Evolutionary conservation across 2,888 invertebrate genomes (phyloP), one percentile per base, ranked within the genome.

Genomic region (Napeogenes sylphis): DNA sequence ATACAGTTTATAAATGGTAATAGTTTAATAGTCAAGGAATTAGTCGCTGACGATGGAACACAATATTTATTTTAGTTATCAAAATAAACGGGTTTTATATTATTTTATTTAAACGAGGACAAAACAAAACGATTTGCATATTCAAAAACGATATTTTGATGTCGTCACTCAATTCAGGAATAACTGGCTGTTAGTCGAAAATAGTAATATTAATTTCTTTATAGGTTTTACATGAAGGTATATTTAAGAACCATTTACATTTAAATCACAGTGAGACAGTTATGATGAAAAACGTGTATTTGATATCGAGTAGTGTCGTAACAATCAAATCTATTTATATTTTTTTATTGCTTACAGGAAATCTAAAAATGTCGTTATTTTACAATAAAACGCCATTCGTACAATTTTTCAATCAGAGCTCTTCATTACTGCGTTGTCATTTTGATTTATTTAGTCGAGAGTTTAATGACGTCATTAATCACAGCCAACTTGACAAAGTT

Each of bases 401-500:
- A 51, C 21, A 10, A 51, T 51, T 51, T 51, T 51, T 56, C 45
- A 62, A 45, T 14, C 45, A 61, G 56, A 45, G 53, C 56, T 55
- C 59, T 62, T 63, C 53, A 63, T 65, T 63, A 62, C 65, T 55
- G 65, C 73, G 76, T 76, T 71, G 76, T 75, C 77, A 81, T 82
- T 82, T 83, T 80, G 81, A 77, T 77, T 73, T 73, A 76, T 79
- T 80, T 80, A 79, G 51, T 65, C 76, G 74, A 77, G 72, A 73
- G 74, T 80, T 77, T 85, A 85, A 85, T 84, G 83, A 84, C 81
- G 82, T 84, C 83, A 85, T 85, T 83, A 78, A 85, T 86, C 85
- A 85, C 74, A 78, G 10, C 69, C 79, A 80, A 81, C 78, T 80
- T 80, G 85, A 83, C 83, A 81, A 83, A 68, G 73, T 71, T 80